Evolutionary conservation across 30 jellyfish, hydroid and myxozoan genomes (phyloP).

Genomic region (Chrysaora quinquecirrha): DNA sequence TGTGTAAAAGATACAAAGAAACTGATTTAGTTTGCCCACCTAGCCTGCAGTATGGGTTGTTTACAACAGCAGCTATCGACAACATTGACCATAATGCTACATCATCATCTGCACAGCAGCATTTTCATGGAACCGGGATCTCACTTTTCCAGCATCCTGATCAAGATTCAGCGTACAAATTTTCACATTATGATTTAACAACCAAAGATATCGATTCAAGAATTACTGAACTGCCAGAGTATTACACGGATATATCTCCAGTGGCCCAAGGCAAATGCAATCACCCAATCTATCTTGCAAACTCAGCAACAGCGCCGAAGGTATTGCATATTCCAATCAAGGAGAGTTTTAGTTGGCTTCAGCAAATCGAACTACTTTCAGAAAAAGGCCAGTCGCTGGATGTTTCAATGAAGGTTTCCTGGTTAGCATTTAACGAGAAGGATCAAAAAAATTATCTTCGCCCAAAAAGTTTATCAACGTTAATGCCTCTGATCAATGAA

Average conservation of each 20-base stretch:
- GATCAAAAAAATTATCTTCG: not conserved
- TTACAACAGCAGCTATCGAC: conserved; percentile 48
- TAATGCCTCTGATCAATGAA: conserved; percentile 63
- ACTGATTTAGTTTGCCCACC: conserved; percentile 41
- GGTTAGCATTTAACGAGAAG: conserved; percentile 40
- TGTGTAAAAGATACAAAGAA: conserved; percentile 12
- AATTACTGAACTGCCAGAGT: conserved; percentile 25
- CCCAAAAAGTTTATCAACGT: conserved; percentile 36
- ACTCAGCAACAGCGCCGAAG: not conserved
- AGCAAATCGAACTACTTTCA: conserved; percentile 26
- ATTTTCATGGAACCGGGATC: conserved; percentile 47
- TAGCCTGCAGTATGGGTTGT: conserved; percentile 20
- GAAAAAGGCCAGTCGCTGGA: conserved; percentile 31
- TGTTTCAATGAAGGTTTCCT: conserved; percentile 14
- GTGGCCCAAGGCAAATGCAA: conserved; percentile 24
- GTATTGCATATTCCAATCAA: conserved; percentile 26
- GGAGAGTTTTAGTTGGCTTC: conserved; percentile 27
- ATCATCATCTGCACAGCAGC: conserved; percentile 32
- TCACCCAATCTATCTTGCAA: conserved; percentile 13
- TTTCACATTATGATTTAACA: conserved; percentile 2
- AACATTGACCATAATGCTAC: conserved; percentile 54
- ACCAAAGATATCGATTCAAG: not conserved
- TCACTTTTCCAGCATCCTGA: conserved; percentile 63
- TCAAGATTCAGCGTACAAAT: not conserved
- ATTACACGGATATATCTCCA: conserved; percentile 33